Evolutionary conservation across 2,113 vertebrate species (phyloP).

Genomic region (Sturnira hondurensis): DNA sequence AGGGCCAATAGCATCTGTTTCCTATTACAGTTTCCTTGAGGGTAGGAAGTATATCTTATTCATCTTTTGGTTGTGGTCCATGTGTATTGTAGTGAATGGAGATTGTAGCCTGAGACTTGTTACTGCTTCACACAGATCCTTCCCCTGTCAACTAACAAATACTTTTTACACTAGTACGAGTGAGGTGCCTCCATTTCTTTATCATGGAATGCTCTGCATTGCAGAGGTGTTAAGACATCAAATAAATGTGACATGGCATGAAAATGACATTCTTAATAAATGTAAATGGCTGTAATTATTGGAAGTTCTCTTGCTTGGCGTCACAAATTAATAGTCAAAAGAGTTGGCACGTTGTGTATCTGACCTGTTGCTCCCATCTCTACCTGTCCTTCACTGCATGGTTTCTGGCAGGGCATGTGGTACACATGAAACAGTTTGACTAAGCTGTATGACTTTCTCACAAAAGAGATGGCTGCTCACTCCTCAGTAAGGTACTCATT

Average conservation of each 20-base stretch:
- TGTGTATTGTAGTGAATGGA: background rate
- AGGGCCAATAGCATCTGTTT: background rate
- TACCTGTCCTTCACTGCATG: background rate
- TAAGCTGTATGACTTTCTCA: background rate
- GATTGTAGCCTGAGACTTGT: background rate
- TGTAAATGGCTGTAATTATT: background rate
- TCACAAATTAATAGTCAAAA: background rate
- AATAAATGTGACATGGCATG: background rate
- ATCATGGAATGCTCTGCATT: background rate
- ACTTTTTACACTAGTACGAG: background rate
- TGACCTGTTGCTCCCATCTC: background rate
- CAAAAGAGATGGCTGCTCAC: background rate
- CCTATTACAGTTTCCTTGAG: background rate
- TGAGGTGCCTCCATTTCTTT: background rate
- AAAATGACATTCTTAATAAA: background rate
- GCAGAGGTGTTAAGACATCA: background rate
- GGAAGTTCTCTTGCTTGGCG: conserved; percentile 12
- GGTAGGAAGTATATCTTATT: background rate
- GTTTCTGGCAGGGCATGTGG: background rate
- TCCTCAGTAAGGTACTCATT: background rate
- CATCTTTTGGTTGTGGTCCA: background rate
- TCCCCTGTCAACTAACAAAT: background rate
- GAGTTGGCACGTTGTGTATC: background rate
- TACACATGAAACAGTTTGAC: background rate
- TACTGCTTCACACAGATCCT: background rate